A percentile compares a stretch with the other conserved stretches of the same genome.
Evolutionary conservation across 2,888 invertebrate species (phyloP).

Genomic region (Chymomyza caudatula): DNA sequence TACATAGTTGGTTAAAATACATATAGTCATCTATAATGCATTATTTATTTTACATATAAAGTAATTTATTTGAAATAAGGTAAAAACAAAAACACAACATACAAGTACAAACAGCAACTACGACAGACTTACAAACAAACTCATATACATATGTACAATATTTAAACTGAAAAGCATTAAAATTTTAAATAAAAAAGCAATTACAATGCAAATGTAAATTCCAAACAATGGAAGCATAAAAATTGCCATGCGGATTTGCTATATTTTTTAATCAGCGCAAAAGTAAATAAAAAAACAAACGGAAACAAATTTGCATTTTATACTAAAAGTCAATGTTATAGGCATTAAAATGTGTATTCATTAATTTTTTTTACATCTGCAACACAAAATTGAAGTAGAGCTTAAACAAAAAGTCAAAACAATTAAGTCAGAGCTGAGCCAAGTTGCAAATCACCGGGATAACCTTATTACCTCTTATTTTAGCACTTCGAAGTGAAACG

Average conservation of each 20-base stretch:
- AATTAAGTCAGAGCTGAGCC: background rate
- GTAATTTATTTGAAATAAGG: background rate
- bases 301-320: background rate
- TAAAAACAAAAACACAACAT: slow-evolving; percentile 2
- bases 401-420: too few relatives aligned
- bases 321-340: background rate
- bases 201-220: background rate
- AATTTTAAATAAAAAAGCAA: slow-evolving; percentile 24
- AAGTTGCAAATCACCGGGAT: background rate
- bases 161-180: background rate
- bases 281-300: background rate
- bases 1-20: slow-evolving; percentile 40
- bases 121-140: slow-evolving; percentile 18
- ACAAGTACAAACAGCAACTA: slow-evolving; percentile 8
- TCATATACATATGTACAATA: background rate
- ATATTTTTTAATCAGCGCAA: background rate
- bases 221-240: background rate
- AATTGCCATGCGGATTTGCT: background rate
- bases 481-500: too few relatives aligned
- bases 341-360: background rate
- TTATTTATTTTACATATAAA: slow-evolving; percentile 1
- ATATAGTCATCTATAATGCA: background rate
- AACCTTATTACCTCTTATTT: too few relatives aligned
- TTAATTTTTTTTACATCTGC: background rate
- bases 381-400: too few relatives aligned